Conservation (phyloP, 1,140 invertebrate genomes). For the Sminthurinus signatus region DNA sequence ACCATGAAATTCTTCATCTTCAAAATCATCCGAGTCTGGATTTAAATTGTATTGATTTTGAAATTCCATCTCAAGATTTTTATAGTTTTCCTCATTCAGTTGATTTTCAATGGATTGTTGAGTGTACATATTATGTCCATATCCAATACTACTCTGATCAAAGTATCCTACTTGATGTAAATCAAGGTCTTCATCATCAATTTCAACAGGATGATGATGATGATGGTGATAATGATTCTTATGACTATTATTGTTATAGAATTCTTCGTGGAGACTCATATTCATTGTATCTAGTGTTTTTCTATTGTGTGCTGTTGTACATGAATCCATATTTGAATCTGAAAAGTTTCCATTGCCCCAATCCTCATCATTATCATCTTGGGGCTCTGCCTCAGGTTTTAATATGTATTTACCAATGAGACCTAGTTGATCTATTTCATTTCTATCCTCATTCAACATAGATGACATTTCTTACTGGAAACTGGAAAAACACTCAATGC, state of each 20-base stretch:
- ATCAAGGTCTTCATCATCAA: background rate
- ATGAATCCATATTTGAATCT: background rate
- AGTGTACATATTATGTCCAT: background rate
- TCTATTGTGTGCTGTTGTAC: too few relatives aligned
- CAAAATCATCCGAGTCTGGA: background rate
- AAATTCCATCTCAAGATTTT: background rate
- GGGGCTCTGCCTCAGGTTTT: too few relatives aligned
- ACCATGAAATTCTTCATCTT: background rate
- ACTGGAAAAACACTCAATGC: too few relatives aligned
- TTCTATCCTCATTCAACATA: too few relatives aligned
- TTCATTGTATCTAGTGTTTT: too few relatives aligned
- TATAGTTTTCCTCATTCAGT: background rate
- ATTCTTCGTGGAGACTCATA: too few relatives aligned
- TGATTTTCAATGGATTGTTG: background rate
- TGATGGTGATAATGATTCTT: too few relatives aligned
- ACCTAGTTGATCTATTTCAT: too few relatives aligned
- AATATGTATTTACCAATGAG: too few relatives aligned
- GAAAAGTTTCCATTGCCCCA: background rate
- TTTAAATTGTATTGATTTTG: background rate
- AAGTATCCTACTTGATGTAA: constrained; percentile 1
- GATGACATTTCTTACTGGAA: too few relatives aligned
- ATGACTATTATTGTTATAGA: too few relatives aligned
- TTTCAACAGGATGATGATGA: background rate
- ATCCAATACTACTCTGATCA: background rate
- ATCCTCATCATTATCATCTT: background rate